These are phyloP conservation scores for Eumeta japonica DNA, from an alignment of 1,140 invertebrate genomes.

Conservation along the genomic window DNA sequence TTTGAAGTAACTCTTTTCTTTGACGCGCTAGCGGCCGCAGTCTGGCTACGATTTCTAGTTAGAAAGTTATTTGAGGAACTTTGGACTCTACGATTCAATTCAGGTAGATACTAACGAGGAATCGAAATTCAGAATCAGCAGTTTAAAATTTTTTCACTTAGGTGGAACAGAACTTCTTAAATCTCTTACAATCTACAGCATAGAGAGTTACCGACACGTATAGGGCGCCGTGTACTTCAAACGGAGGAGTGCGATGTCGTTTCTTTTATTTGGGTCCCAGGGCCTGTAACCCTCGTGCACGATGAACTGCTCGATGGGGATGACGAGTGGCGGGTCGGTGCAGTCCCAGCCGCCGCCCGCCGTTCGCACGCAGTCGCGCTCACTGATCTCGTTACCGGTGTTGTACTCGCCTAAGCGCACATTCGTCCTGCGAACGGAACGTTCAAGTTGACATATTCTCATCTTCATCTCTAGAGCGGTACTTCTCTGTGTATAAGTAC, in stretches of 20 bases:
- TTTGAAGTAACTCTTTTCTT: too few species aligned
- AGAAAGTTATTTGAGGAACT: too few species aligned
- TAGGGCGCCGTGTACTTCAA: constrained; percentile 37
- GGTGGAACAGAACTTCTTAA: background rate
- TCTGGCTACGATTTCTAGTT: too few species aligned
- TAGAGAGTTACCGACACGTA: constrained; percentile 21
- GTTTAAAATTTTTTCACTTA: too few species aligned
- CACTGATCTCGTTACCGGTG: constrained; percentile 21
- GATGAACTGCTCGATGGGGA: constrained; percentile 35
- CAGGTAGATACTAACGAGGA: too few species aligned
- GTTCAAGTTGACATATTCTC: too few species aligned
- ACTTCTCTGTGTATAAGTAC: too few species aligned
- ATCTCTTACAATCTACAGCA: background rate
- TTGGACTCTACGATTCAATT: too few species aligned
- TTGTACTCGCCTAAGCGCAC: constrained; percentile 58
- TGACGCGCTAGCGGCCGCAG: too few species aligned
- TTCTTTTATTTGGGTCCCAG: constrained; percentile 15
- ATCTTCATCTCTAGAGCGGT: too few species aligned
- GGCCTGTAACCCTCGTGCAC: constrained; percentile 47
- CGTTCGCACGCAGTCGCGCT: constrained; percentile 26
- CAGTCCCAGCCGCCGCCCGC: constrained; percentile 33
- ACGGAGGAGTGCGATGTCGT: constrained; percentile 56
- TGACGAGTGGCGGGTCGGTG: constrained; percentile 20
- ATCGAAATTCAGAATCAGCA: too few species aligned
- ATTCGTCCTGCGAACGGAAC: constrained; percentile 19